Conservation (phyloP, 2,797 vertebrate species). For the Scomberomorus guttatus region DNA sequence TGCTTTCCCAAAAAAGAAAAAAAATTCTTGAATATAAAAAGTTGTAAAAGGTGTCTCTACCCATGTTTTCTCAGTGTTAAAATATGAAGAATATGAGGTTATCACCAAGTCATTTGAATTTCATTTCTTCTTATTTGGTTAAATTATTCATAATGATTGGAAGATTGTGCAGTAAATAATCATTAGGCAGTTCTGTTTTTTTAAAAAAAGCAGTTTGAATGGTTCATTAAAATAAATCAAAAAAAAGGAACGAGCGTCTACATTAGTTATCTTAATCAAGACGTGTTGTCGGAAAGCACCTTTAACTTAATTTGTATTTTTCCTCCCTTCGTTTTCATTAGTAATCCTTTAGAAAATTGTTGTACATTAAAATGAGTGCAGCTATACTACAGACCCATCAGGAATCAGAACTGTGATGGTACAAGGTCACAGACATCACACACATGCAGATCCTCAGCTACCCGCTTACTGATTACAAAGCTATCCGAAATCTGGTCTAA, state of each 20-base stretch:
- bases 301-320: constrained; percentile 62
- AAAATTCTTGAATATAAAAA: constrained; percentile 51
- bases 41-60: constrained; percentile 43
- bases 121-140: constrained; percentile 63
- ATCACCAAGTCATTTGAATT: constrained; percentile 50
- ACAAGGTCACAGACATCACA: constrained; percentile 48
- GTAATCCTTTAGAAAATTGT: constrained; percentile 48
- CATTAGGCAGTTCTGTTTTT: constrained; percentile 58
- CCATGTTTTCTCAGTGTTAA: constrained; percentile 47
- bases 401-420: constrained; percentile 43
- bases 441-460: constrained; percentile 11
- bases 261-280: constrained; percentile 70
- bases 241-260: constrained; percentile 49
- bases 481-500: constrained; percentile 38
- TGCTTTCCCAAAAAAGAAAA: constrained; percentile 11
- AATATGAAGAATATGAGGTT: constrained; percentile 56
- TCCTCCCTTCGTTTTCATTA: constrained; percentile 39
- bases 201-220: constrained; percentile 56
- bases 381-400: constrained; percentile 42
- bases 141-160: constrained; percentile 64
- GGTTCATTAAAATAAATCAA: constrained; percentile 69
- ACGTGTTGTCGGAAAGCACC: constrained; percentile 47
- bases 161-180: constrained; percentile 67
- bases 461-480: constrained; percentile 52
- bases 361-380: constrained; percentile 42